Base-by-base conservation (phyloP, 2,797 vertebrate genomes). In the Brachyalestes nurse region DNA sequence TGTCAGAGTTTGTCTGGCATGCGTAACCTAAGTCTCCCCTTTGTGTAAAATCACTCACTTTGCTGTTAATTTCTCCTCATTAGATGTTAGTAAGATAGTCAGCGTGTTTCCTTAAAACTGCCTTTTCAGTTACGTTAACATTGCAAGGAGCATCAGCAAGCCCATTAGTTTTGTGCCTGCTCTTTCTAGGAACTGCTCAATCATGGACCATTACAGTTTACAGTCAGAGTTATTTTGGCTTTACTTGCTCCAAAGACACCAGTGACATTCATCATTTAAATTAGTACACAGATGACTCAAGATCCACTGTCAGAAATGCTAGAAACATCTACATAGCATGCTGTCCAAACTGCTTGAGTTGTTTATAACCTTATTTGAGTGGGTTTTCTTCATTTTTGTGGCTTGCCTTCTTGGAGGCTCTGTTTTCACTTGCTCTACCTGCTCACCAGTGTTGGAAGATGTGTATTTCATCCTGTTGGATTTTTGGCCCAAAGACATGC, bases 41-140 rank as follows among this genome's bases (percentile, higher is more conserved):
- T 45, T 21, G 5, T 69, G n/a, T 47, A 38, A 67, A 47, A 47
- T 47, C 40, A 47, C 42, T 47, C n/a, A 13, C 42, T 47, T 69
- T 23, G 12, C 66, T 69, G 66, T 69, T 70, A 25, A 69, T 69
- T 51, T 28, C 45, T 8, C n/a, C 40, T 47, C n/a, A 21, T 69
- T 47, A 47, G 8, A 21, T 45, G 23, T 70, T 25, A 51, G 12
- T n/a, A n/a, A n/a, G n/a, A n/a, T n/a, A n/a, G n/a, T 23, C 23
- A 23, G 4, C 42, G 7, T 66, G 42, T 69, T 69, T 69, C 45
- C 65, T 45, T 45, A n/a, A 10, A 47, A 21, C 19, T 21, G 38
- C 40, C 40, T 21, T 45, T 10, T 12, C 8, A 40, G 6, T 66
- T 66, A 8, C 8, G 34, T 45, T 67, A 10, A 28, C 12, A 13